These are phyloP conservation scores for Cryptotis parvus DNA, from an alignment of 2,113 vertebrate species.

Conservation along the genomic window DNA sequence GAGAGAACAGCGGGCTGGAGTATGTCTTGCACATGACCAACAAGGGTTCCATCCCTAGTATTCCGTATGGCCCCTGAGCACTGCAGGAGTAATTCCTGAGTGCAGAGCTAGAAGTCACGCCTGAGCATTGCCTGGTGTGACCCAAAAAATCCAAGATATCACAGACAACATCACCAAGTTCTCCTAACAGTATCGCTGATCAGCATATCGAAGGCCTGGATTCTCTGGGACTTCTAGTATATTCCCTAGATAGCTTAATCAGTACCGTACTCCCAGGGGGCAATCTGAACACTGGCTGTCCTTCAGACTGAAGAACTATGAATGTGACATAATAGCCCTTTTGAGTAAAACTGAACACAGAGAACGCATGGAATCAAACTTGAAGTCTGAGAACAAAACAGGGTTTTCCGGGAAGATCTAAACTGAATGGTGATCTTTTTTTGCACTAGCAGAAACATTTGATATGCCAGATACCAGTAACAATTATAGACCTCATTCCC, in stretches of 20 bases:
- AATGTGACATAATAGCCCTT: neutral
- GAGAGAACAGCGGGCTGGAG: no score
- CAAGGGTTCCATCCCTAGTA: no score
- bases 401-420: neutral
- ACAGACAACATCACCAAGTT: neutral
- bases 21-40: no score
- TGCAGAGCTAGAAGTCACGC: no score
- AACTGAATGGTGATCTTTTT: neutral
- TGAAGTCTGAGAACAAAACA: conserved; percentile 23
- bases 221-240: no score
- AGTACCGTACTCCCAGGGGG: neutral
- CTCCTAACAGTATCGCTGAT: neutral
- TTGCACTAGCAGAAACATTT: no score
- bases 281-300: neutral
- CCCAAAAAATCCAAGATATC: neutral
- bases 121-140: no score
- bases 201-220: neutral
- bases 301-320: neutral
- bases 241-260: neutral
- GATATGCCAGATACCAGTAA: no score
- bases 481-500: no score
- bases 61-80: no score
- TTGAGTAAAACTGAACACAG: neutral
- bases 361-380: neutral
- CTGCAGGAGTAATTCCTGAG: no score